These are phyloP conservation scores for Takifugu ocellatus DNA, from an alignment of 2,797 vertebrate genomes.

Conservation along the genomic window DNA sequence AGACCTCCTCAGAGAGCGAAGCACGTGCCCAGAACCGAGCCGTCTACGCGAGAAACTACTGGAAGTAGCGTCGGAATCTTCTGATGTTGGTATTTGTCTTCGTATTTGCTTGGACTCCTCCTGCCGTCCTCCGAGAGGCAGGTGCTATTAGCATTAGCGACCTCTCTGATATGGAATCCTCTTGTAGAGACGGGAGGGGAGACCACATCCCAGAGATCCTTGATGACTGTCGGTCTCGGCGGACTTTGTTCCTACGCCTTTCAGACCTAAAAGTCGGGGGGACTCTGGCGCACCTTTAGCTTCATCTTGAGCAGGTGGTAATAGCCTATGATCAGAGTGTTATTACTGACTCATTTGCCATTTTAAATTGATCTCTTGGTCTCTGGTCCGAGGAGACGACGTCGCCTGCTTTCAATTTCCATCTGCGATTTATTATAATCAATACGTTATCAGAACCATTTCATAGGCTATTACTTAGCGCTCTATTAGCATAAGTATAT, in stretches of 20 bases:
- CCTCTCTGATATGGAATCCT: constrained; percentile 45
- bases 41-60: too few relatives aligned
- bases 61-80: too few relatives aligned
- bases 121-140: background rate
- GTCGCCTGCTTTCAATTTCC: constrained; percentile 57
- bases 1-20: too few relatives aligned
- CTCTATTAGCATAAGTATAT: constrained; percentile 53
- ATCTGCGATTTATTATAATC: constrained; percentile 38
- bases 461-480: constrained; percentile 19
- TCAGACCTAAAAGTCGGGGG: constrained; percentile 65
- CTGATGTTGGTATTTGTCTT: too few relatives aligned
- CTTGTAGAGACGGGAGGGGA: constrained; percentile 18
- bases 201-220: constrained; percentile 40
- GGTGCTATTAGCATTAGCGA: constrained; percentile 47
- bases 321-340: constrained; percentile 65
- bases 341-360: constrained; percentile 63
- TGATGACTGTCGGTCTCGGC: constrained; percentile 30
- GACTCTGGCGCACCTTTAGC: constrained; percentile 32
- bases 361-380: constrained; percentile 64
- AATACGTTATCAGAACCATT: constrained; percentile 44
- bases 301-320: constrained; percentile 52
- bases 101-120: too few relatives aligned
- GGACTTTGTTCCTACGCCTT: constrained; percentile 23
- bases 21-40: too few relatives aligned
- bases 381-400: constrained; percentile 49